Evolutionary conservation across 2,797 vertebrate genomes (phyloP).

Genomic region (Paedocypris micromegethes): DNA sequence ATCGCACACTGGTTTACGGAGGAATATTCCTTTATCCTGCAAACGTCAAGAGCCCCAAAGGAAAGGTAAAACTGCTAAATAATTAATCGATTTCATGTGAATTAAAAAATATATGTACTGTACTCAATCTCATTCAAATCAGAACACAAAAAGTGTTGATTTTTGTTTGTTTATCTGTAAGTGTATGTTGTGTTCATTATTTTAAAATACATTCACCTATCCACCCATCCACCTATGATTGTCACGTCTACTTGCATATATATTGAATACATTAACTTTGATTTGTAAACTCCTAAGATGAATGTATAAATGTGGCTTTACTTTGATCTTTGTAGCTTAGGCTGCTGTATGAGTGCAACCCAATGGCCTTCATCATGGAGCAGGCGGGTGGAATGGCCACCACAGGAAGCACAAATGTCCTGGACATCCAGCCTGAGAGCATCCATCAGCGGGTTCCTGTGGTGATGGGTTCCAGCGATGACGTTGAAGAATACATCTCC

Average conservation of each 20-base stretch:
- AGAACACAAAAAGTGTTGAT: too few relatives aligned
- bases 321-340: constrained; percentile 70
- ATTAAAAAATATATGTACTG: too few relatives aligned
- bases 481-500: constrained; percentile 84
- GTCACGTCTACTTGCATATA: too few relatives aligned
- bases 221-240: too few relatives aligned
- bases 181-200: too few relatives aligned
- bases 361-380: constrained; percentile 92
- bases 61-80: constrained; percentile 75
- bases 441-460: constrained; percentile 86
- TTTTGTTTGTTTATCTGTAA: too few relatives aligned
- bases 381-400: constrained; percentile 90
- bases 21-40: constrained; percentile 95
- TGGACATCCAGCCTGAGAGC: constrained; percentile 84
- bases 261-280: too few relatives aligned
- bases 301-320: background rate
- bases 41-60: constrained; percentile 88
- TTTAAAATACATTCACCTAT: too few relatives aligned
- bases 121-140: too few relatives aligned
- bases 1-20: constrained; percentile 92
- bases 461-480: constrained; percentile 83
- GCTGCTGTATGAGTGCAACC: constrained; percentile 91
- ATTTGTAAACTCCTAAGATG: too few relatives aligned
- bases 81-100: too few relatives aligned
- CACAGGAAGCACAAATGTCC: constrained; percentile 76